phyloP scores from a whole-genome alignment of 2,797 vertebrate genomes.

The Catharus ustulatus region DNA sequence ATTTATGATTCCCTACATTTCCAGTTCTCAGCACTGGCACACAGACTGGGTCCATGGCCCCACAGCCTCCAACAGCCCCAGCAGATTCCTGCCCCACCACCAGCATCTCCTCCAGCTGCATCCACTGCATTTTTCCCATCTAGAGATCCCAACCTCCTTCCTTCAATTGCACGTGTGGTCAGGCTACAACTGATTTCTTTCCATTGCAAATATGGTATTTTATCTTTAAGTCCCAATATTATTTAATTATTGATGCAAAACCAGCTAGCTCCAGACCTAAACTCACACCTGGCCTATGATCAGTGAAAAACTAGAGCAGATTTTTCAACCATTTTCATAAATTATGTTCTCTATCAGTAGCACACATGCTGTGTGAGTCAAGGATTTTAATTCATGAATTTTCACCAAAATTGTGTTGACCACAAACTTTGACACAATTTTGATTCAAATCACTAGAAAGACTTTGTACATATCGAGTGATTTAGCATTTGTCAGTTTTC shows the following conservation, averaged over 20 bases:
- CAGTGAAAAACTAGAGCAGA: background rate
- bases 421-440: background rate
- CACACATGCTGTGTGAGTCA: background rate
- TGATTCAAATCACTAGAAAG: background rate
- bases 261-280: background rate
- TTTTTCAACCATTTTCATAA: background rate
- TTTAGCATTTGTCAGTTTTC: background rate
- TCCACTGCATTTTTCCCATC: rapidly evolving
- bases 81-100: background rate
- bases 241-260: background rate
- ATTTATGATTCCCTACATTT: background rate
- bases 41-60: background rate
- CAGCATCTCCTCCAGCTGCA: background rate
- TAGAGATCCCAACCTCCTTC: background rate
- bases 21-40: background rate
- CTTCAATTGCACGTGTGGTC: background rate
- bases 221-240: background rate
- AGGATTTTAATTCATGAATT: background rate
- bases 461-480: background rate
- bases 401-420: background rate
- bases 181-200: background rate
- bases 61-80: rapidly evolving
- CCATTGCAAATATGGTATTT: background rate
- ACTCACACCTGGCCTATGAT: background rate
- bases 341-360: background rate